Conservation (phyloP, 2,113 vertebrate species). For the Sphaerodactylus townsendi region DNA sequence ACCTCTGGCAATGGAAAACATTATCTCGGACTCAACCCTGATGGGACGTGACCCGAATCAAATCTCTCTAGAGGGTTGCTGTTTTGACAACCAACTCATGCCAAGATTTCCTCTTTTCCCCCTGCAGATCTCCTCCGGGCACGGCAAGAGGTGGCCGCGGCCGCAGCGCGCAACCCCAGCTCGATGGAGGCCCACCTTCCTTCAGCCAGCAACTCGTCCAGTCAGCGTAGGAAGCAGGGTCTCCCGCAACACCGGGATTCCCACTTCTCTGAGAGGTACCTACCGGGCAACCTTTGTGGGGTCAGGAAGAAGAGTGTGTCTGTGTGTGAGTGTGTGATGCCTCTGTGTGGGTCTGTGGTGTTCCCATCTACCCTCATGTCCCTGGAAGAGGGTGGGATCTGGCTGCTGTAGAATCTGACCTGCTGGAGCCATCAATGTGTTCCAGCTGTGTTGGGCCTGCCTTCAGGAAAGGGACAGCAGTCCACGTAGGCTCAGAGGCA, state of each 20-base stretch:
- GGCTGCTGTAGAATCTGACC: no score
- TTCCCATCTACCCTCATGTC: no score
- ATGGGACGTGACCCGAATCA: no score
- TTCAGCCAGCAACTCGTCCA: slow-evolving; percentile 72
- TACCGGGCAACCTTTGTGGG: background rate
- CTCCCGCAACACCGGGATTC: slow-evolving; percentile 88
- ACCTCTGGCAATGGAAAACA: background rate
- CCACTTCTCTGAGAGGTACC: slow-evolving; percentile 90
- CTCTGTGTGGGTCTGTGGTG: no score
- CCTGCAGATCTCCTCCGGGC: slow-evolving; percentile 86
- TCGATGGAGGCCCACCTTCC: slow-evolving; percentile 90
- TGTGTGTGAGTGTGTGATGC: no score
- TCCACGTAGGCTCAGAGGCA: background rate
- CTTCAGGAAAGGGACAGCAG: background rate
- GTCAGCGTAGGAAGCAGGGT: slow-evolving; percentile 92
- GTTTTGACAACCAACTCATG: background rate
- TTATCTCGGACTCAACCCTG: no score
- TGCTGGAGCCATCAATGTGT: background rate
- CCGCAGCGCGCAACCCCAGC: slow-evolving; percentile 79
- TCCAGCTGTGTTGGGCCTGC: background rate
- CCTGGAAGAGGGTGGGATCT: no score
- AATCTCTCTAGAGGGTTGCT: background rate
- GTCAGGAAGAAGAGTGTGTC: no score
- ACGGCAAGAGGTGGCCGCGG: slow-evolving; percentile 88
- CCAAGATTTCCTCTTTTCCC: background rate